A percentile compares a stretch with the other conserved stretches of the same genome.
These are phyloP conservation scores for Aphelenchoides bicaudatus DNA, from an alignment of 2,888 invertebrate species.

Conservation along the genomic window DNA sequence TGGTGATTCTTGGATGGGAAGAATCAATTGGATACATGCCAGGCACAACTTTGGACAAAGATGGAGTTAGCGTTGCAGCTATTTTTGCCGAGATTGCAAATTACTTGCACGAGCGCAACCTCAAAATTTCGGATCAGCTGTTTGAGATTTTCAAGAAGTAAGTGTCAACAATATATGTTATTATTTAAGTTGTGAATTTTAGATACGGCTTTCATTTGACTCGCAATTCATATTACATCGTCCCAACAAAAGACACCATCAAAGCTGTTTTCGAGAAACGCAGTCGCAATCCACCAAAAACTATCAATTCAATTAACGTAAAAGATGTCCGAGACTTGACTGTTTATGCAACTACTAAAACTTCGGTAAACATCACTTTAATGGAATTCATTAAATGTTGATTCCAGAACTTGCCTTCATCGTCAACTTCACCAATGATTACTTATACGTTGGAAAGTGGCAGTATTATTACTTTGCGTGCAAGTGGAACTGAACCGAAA, in stretches of 20 bases:
- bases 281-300: conserved; percentile 40
- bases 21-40: conserved; percentile 91
- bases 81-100: conserved; percentile 74
- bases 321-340: conserved; percentile 79
- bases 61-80: conserved; percentile 86
- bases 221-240: conserved; percentile 77
- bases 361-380: neutral
- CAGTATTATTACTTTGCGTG: conserved; percentile 82
- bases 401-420: conserved; percentile 63
- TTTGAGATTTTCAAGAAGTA: conserved; percentile 66
- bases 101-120: conserved; percentile 67
- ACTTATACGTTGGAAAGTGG: conserved; percentile 80
- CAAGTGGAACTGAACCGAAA: conserved; percentile 98
- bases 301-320: conserved; percentile 66
- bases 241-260: conserved; percentile 49
- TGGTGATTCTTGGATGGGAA: conserved; percentile 82
- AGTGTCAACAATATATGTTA: neutral
- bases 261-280: conserved; percentile 17
- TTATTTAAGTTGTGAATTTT: conserved; percentile 25
- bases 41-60: conserved; percentile 74
- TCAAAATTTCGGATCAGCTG: conserved; percentile 66
- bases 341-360: conserved; percentile 52
- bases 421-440: conserved; percentile 76
- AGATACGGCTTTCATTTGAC: conserved; percentile 85
- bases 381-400: conserved; percentile 6